phyloP scores from a whole-genome alignment of 1,140 invertebrate genomes.

The Dinoponera quadriceps region DNA sequence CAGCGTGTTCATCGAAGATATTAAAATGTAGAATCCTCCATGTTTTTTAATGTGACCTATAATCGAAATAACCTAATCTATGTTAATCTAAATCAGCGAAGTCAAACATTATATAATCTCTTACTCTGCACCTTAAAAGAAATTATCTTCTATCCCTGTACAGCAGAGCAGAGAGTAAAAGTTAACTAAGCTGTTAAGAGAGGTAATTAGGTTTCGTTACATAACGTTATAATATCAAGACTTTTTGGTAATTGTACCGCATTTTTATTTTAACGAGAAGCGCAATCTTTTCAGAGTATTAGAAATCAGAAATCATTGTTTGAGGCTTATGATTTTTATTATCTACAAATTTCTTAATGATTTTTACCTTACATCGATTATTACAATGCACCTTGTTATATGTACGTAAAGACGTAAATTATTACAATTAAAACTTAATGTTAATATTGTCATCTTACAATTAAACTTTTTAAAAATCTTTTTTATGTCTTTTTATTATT shows the following conservation, averaged over 20 bases:
- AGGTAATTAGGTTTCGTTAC: constrained; percentile 15
- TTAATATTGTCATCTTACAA: too few species aligned
- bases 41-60: constrained; percentile 52
- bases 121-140: constrained; percentile 30
- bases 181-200: constrained; percentile 12
- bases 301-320: neutral
- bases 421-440: too few species aligned
- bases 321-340: neutral
- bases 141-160: neutral
- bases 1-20: constrained; percentile 1
- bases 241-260: neutral
- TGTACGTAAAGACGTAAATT: too few species aligned
- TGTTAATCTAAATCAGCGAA: constrained; percentile 42
- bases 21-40: constrained; percentile 28
- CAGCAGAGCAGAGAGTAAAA: constrained; percentile 16
- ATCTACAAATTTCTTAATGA: neutral
- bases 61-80: constrained; percentile 39
- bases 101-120: constrained; percentile 42
- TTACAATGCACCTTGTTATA: too few species aligned
- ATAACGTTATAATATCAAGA: neutral
- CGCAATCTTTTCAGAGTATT: neutral
- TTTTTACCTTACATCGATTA: neutral
- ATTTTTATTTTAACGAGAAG: constrained; percentile 20
- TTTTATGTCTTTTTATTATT: too few species aligned
- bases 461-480: too few species aligned